A percentile compares a stretch with the other conserved stretches of the same genome.
Evolutionary conservation across 2,113 vertebrate genomes (phyloP).

Genomic region (Cryptomyrus ogoouensis): DNA sequence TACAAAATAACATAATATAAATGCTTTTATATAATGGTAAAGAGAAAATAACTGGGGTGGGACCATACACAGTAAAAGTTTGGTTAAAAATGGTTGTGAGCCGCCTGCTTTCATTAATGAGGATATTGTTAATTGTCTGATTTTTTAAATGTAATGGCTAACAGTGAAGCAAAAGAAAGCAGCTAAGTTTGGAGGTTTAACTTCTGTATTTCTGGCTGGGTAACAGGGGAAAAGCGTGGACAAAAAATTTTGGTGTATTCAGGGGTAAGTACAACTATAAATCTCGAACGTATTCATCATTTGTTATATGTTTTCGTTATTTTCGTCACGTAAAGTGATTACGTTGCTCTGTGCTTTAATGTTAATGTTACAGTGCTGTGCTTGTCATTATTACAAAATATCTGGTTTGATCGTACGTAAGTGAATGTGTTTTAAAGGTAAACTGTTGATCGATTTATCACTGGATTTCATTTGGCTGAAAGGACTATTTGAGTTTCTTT

Average conservation of each 20-base stretch:
- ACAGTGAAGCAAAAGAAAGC: background rate
- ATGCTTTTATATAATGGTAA: background rate
- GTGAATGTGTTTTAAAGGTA: background rate
- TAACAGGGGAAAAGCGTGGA: background rate
- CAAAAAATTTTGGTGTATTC: background rate
- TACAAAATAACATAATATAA: background rate
- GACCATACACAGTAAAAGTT: background rate
- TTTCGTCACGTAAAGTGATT: background rate
- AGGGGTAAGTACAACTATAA: background rate
- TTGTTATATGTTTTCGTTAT: background rate
- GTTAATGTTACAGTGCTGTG: background rate
- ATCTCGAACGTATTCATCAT: background rate
- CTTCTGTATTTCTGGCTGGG: background rate
- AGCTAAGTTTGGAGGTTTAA: background rate
- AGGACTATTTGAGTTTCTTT: background rate
- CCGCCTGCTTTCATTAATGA: background rate
- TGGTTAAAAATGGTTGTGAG: background rate
- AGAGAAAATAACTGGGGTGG: background rate
- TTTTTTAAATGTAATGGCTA: background rate
- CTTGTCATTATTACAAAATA: background rate
- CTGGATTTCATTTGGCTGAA: background rate
- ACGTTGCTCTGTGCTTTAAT: background rate
- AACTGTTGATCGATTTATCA: background rate
- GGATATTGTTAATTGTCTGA: background rate
- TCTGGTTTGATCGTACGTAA: background rate